Percentiles rank a stretch among this genome's conserved stretches.
Conservation (phyloP, 2,797 vertebrate species). For the Gallirallus australis region DNA sequence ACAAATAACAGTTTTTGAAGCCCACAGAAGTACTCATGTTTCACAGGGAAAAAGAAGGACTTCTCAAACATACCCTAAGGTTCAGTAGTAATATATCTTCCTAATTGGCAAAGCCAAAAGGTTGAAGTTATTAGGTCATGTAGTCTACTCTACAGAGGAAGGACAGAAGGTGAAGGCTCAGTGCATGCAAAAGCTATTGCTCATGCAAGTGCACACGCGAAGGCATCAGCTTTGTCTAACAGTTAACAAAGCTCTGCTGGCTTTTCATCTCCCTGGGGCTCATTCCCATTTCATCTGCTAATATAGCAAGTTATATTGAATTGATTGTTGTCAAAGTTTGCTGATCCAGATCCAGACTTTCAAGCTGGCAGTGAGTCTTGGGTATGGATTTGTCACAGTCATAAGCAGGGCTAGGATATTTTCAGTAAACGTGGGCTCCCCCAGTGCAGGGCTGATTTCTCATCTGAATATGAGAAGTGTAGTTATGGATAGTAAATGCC, state of each 20-base stretch:
- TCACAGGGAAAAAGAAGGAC: background rate
- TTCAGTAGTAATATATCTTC: background rate
- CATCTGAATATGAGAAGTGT: background rate
- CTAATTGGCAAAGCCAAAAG: background rate
- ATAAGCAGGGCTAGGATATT: constrained; percentile 16
- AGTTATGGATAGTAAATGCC: constrained; percentile 3
- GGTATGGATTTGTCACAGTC: constrained; percentile 37
- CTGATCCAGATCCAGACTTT: constrained; percentile 10
- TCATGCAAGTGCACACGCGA: background rate
- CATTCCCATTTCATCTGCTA: constrained; percentile 22
- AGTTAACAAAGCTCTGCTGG: constrained; percentile 9
- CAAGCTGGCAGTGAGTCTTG: constrained; percentile 26
- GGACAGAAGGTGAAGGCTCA: background rate
- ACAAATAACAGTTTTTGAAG: background rate
- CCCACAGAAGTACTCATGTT: background rate
- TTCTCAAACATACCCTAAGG: background rate
- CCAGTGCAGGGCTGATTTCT: background rate
- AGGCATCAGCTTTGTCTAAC: background rate
- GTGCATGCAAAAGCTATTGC: background rate
- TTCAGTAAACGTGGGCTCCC: constrained; percentile 16
- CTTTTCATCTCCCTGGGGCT: background rate
- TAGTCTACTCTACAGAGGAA: background rate
- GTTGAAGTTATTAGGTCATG: background rate
- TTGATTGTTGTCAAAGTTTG: background rate
- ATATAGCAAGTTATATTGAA: constrained; percentile 13